A percentile compares a stretch with the other conserved stretches of the same genome.
phyloP scores from a whole-genome alignment of 2,113 vertebrate species.

The Heteronetta atricapilla region DNA sequence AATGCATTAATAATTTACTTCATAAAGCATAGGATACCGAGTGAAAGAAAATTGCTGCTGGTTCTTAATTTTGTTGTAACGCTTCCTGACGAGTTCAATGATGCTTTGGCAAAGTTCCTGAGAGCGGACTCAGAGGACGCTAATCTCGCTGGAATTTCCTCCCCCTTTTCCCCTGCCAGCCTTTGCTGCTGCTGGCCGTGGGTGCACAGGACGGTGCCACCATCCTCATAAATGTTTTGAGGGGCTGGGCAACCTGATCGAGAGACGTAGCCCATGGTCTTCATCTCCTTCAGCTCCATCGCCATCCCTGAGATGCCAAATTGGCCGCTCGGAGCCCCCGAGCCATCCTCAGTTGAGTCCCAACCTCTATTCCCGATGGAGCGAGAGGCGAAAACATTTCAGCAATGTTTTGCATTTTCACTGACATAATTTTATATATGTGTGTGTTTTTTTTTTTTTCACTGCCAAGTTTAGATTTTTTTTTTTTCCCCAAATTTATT shows the following conservation, averaged over 20 bases:
- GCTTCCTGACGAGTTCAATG: slow-evolving; percentile 53
- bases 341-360: background rate
- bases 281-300: background rate
- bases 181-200: no score
- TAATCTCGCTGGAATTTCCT: background rate
- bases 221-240: no score
- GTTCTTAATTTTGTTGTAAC: slow-evolving; percentile 76
- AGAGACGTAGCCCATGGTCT: background rate
- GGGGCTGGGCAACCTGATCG: no score
- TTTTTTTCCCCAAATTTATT: background rate
- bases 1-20: slow-evolving; percentile 82
- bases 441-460: background rate
- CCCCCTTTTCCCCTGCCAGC: no score
- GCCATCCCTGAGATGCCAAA: background rate
- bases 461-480: background rate
- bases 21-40: slow-evolving; percentile 65
- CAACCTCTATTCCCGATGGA: background rate
- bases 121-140: background rate
- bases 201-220: no score
- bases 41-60: slow-evolving; percentile 65
- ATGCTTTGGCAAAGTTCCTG: slow-evolving; percentile 45
- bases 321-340: background rate
- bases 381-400: no score
- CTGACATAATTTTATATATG: background rate
- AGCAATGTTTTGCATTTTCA: background rate